These are phyloP conservation scores for Caenorhabditis uteleia DNA, from an alignment of 2,888 invertebrate genomes.

Conservation along the genomic window DNA sequence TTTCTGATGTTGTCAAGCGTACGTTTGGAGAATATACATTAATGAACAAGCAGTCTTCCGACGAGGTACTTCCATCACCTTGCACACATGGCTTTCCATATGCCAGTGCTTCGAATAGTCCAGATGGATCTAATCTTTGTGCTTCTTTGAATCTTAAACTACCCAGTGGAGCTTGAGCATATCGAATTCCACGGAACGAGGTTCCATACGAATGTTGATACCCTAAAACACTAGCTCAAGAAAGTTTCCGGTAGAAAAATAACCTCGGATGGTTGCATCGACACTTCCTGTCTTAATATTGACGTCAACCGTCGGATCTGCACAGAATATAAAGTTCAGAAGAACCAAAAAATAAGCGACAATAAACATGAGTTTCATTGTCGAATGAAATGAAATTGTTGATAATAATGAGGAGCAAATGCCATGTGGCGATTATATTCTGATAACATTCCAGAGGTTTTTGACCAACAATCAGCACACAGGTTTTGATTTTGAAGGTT, in stretches of 20 bases:
- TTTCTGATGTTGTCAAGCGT: conserved; percentile 6
- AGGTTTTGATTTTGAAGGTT: no score
- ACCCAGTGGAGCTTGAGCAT: conserved; percentile 33
- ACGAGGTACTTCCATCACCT: conserved; percentile 12
- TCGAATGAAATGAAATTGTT: neutral
- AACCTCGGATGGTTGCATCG: conserved; percentile 37
- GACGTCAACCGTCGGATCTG: conserved; percentile 31
- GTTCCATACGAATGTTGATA: conserved; percentile 35
- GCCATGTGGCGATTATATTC: neutral
- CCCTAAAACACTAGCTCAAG: conserved; percentile 21
- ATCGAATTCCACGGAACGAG: conserved; percentile 42
- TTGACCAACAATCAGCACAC: no score
- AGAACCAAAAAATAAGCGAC: conserved; percentile 2
- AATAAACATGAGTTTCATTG: neutral
- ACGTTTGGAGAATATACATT: conserved; percentile 41
- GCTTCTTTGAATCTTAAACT: conserved; percentile 33
- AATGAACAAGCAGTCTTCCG: conserved; percentile 42
- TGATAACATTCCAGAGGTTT: neutral
- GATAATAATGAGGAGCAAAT: neutral
- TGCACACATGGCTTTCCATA: conserved; percentile 34
- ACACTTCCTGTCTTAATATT: conserved; percentile 12
- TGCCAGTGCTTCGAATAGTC: conserved; percentile 22
- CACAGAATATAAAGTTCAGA: conserved; percentile 1
- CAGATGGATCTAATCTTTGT: conserved; percentile 24
- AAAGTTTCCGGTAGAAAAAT: neutral